Base-by-base conservation (phyloP, 2,888 invertebrate genomes). In the Cylloceria caligata region DNA sequence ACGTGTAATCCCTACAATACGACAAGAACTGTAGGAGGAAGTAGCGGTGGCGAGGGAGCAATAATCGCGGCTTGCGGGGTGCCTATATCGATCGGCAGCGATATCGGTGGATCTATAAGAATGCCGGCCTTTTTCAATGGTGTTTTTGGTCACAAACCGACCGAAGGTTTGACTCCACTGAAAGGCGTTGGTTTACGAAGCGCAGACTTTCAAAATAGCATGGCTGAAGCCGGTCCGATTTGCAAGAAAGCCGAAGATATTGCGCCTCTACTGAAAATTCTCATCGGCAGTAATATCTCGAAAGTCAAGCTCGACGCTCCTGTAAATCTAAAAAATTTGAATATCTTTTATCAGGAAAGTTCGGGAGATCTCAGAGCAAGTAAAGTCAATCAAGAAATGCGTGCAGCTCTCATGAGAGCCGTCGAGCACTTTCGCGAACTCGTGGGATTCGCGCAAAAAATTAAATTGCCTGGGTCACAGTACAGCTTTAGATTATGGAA, bases 71-170 rank as follows among this genome's bases (percentile, higher is more conserved):
- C 97, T 3, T 95, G 97, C 84, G 98, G 97, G 16, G 95, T 96
- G 9, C 96, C 97, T 1, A 95, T 98, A 85, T 97, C 98, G 2
- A 93, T 99, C 68, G 98, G 97, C 34, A 96, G 97, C 0, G 99
- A 99, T 92, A 98, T 99, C 88, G 99, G 99, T n/a, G 99, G 99
- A 0, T 98, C 98, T 3, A 97, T 98, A 62, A 95, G 99, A 39
- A 97, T 98, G 95, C 98, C 98, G 0, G 95, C 97, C 0, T 97
- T 97, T 92, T 98, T 96, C 94, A 98, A 97, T 93, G 98, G 98
- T 0, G 94, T 98, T 68, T 98, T 96, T 93, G 98, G 97, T 0
- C 96, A 97, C 89, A 97, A 98, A 91, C 96, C 97, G 2, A 96
- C 95, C 0, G 94, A 94, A 93, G 95, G 88, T 94, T 94, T 97